phyloP scores from a whole-genome alignment of 2,113 vertebrate genomes.

The Laticauda laticaudata region DNA sequence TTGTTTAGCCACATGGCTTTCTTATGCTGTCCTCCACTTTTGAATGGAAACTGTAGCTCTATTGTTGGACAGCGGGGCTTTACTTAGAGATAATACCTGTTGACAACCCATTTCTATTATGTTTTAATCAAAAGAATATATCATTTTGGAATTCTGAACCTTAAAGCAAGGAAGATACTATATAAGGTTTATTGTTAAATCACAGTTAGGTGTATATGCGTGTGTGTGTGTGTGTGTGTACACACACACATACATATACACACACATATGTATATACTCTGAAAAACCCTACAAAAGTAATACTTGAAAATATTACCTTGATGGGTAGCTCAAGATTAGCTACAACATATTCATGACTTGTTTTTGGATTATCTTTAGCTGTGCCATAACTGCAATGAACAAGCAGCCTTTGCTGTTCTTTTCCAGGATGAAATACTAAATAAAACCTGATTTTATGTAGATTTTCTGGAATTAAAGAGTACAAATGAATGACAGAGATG shows the following conservation, averaged over 20 bases:
- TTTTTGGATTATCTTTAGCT: conserved; percentile 13
- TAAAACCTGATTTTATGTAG: conserved; percentile 4
- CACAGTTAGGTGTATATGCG: too few species aligned
- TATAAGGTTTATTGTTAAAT: too few species aligned
- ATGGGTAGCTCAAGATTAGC: not conserved
- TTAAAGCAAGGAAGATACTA: too few species aligned
- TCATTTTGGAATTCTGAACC: conserved; percentile 3
- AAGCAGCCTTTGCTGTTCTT: not conserved
- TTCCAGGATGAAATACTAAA: conserved; percentile 2
- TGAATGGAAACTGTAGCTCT: not conserved
- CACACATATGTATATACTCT: not conserved
- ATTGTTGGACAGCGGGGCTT: conserved; percentile 4
- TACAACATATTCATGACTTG: conserved; percentile 1
- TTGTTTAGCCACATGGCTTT: too few species aligned
- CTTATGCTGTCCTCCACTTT: not conserved
- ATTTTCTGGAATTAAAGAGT: conserved; percentile 10
- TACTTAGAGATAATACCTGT: not conserved
- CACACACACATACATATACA: too few species aligned
- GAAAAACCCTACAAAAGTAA: conserved; percentile 15
- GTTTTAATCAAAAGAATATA: conserved; percentile 12
- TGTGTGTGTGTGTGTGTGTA: too few species aligned
- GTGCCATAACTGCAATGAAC: not conserved
- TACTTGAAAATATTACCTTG: conserved; percentile 24
- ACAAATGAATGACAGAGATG: conserved; percentile 18
- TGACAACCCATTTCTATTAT: not conserved